A percentile compares a stretch with the other conserved stretches of the same genome.
These are phyloP conservation scores for Folsomia manolachei DNA, from an alignment of 2,888 invertebrate species.

Conservation along the genomic window DNA sequence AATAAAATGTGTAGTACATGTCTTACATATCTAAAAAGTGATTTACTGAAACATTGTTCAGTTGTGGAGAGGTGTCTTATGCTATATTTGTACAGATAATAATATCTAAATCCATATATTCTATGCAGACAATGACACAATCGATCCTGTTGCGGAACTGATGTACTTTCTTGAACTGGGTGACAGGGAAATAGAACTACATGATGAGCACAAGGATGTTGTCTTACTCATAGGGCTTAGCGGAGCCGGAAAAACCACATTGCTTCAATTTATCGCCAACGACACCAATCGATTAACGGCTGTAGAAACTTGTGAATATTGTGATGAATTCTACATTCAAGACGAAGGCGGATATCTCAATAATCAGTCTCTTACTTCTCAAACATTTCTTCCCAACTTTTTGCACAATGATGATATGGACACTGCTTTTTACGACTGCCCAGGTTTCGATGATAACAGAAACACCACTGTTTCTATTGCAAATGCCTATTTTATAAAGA, in stretches of 20 bases:
- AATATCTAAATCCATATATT: too few relatives aligned
- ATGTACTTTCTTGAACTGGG: background rate
- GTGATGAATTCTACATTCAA: background rate
- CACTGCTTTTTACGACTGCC: background rate
- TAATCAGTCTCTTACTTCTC: background rate
- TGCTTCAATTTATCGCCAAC: background rate
- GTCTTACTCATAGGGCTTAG: background rate
- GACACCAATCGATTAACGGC: background rate
- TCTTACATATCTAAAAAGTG: too few relatives aligned
- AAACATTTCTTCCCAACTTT: background rate
- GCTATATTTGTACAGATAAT: too few relatives aligned
- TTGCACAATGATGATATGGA: background rate
- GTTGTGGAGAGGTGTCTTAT: too few relatives aligned
- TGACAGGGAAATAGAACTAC: background rate
- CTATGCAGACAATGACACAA: too few relatives aligned
- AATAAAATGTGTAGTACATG: too few relatives aligned
- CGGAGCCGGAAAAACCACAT: background rate
- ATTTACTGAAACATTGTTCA: too few relatives aligned
- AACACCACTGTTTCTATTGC: background rate
- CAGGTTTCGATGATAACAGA: background rate
- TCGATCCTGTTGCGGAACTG: background rate
- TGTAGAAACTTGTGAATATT: background rate
- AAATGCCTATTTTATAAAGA: background rate
- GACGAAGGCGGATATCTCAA: background rate
- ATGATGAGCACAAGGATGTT: background rate